Conservation (phyloP, 2,113 vertebrate genomes). For the Protomyctophum bolini region DNA sequence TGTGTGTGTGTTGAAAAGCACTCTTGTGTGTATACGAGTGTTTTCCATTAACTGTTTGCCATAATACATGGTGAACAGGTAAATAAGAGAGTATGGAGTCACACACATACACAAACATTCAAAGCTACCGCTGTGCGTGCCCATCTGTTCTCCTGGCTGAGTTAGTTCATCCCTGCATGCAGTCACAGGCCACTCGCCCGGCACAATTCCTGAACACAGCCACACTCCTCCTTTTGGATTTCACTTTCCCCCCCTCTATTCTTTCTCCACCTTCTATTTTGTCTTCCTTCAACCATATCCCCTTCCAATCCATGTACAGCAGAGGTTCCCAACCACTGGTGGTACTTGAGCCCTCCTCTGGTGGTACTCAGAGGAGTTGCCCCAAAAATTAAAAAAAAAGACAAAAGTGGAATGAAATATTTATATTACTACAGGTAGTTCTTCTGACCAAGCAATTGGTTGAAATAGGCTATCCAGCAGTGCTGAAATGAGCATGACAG, state of each 20-base stretch:
- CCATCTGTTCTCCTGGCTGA: constrained; percentile 76
- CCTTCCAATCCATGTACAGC: not conserved
- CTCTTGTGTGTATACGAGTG: constrained; percentile 6
- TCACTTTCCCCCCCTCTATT: constrained; percentile 24
- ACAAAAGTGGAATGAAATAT: too few species aligned
- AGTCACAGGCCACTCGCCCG: constrained; percentile 60
- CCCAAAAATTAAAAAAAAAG: too few species aligned
- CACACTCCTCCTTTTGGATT: constrained; percentile 40
- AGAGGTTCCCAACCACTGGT: too few species aligned
- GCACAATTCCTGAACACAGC: constrained; percentile 60
- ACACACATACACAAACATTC: constrained; percentile 45
- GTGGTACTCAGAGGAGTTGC: too few species aligned
- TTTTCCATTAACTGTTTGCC: constrained; percentile 25
- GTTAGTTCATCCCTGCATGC: constrained; percentile 68
- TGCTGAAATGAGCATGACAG: too few species aligned
- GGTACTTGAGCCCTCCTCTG: too few species aligned
- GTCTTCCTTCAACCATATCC: constrained; percentile 32
- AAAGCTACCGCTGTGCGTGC: constrained; percentile 59
- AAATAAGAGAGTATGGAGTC: constrained; percentile 59
- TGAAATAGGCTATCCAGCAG: too few species aligned
- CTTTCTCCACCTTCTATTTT: constrained; percentile 31
- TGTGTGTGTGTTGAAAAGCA: constrained; percentile 16
- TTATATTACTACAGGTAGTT: too few species aligned
- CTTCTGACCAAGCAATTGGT: too few species aligned
- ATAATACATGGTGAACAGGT: constrained; percentile 26